Conservation (phyloP, 2,888 invertebrate genomes). For the Odontomyia ornata region DNA sequence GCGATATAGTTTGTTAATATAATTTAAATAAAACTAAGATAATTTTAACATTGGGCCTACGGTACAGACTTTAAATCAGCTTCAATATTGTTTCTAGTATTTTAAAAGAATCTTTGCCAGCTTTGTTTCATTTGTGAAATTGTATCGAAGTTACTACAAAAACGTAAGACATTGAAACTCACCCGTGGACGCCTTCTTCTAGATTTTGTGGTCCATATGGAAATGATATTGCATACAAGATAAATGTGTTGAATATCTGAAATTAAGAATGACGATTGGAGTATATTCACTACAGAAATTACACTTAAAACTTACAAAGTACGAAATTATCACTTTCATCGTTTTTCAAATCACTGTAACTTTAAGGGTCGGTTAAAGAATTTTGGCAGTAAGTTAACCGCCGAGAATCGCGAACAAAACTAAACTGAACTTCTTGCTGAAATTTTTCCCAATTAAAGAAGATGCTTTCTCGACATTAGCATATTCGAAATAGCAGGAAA, state of each 20-base stretch:
- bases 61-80: too few species aligned
- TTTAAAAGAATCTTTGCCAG: too few species aligned
- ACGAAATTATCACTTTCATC: background rate
- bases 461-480: background rate
- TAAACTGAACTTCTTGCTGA: slow-evolving; percentile 27
- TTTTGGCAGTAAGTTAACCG: background rate
- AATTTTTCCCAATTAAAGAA: slow-evolving; percentile 10
- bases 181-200: background rate
- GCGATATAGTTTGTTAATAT: too few species aligned
- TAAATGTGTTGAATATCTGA: background rate
- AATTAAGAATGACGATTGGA: background rate
- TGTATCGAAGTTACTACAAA: too few species aligned
- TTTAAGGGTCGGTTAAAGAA: background rate
- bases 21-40: too few species aligned
- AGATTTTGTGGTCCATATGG: background rate
- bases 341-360: background rate
- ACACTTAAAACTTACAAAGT: background rate
- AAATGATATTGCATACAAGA: background rate
- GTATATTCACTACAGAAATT: background rate
- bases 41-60: too few species aligned
- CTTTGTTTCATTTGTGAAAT: too few species aligned
- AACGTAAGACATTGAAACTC: too few species aligned
- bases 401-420: background rate
- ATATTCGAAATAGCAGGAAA: background rate
- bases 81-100: too few species aligned